Conservation (phyloP, 1,140 invertebrate genomes). For the Drosophila repleta region DNA sequence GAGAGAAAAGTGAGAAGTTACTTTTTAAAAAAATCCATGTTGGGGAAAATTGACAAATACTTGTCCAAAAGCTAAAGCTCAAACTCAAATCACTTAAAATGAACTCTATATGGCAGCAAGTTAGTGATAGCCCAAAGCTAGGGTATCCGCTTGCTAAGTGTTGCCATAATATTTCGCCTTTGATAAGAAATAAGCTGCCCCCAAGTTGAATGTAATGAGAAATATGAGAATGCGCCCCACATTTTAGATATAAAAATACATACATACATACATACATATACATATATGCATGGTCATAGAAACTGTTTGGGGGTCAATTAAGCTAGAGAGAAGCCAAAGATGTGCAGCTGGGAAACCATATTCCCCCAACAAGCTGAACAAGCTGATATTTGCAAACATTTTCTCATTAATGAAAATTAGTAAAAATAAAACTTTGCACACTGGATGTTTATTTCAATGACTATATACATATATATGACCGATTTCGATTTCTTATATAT, state of each 20-base stretch:
- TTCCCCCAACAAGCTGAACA: background rate
- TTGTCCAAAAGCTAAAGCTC: no score
- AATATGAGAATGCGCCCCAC: constrained; percentile 21
- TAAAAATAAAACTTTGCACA: background rate
- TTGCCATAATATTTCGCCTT: constrained; percentile 55
- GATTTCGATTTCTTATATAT: background rate
- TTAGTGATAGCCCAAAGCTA: background rate
- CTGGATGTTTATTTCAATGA: no score
- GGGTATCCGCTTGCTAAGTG: constrained; percentile 46
- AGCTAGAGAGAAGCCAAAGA: constrained; percentile 25
- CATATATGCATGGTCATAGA: background rate
- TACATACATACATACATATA: no score
- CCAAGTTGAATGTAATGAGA: constrained; percentile 7
- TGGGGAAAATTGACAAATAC: no score
- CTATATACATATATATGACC: background rate
- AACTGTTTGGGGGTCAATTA: constrained; percentile 9
- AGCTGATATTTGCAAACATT: background rate
- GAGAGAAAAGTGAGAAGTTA: no score
- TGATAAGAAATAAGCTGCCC: constrained; percentile 7
- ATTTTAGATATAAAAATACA: background rate
- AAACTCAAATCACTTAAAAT: no score
- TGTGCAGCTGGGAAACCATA: constrained; percentile 18
- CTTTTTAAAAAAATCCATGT: no score
- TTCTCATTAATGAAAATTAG: background rate
- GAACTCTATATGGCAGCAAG: background rate